Percentiles rank a stretch among this genome's conserved stretches.
These are phyloP conservation scores for Meghimatium bilineatum DNA, from an alignment of 2,888 invertebrate species.

Conservation along the genomic window DNA sequence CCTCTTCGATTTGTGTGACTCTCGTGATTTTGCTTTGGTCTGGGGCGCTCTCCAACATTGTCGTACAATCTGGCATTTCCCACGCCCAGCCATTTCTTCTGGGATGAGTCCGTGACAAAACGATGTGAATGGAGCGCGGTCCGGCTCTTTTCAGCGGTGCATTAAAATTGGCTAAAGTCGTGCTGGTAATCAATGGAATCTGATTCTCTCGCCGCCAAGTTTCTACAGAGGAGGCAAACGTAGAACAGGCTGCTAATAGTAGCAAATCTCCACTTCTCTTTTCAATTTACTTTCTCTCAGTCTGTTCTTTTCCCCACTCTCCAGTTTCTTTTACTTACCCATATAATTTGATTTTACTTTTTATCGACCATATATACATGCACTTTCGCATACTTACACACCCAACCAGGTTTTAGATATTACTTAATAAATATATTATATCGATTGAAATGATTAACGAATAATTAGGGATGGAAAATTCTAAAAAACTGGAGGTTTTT, in stretches of 20 bases:
- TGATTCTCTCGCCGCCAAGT: constrained; percentile 19
- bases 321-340: background rate
- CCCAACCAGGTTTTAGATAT: no score
- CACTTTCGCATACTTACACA: background rate
- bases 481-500: no score
- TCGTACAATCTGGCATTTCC: constrained; percentile 42
- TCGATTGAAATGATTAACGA: no score
- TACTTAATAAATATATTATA: no score
- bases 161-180: constrained; percentile 49
- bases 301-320: background rate
- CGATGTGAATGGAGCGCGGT: constrained; percentile 31
- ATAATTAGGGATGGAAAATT: no score
- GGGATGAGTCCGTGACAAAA: constrained; percentile 43
- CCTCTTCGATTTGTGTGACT: constrained; percentile 46
- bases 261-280: constrained; percentile 16
- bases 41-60: constrained; percentile 43
- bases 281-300: constrained; percentile 15
- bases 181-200: constrained; percentile 35
- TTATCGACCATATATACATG: background rate
- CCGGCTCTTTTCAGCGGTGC: constrained; percentile 42
- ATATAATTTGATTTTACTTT: background rate
- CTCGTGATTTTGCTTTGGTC: constrained; percentile 42
- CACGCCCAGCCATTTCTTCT: constrained; percentile 47
- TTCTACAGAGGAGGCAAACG: constrained; percentile 25
- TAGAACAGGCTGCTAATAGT: constrained; percentile 26